Evolutionary conservation across 35 echinoderm and acorn worm species (phyloP).

Genomic region (Lytechinus variegatus): DNA sequence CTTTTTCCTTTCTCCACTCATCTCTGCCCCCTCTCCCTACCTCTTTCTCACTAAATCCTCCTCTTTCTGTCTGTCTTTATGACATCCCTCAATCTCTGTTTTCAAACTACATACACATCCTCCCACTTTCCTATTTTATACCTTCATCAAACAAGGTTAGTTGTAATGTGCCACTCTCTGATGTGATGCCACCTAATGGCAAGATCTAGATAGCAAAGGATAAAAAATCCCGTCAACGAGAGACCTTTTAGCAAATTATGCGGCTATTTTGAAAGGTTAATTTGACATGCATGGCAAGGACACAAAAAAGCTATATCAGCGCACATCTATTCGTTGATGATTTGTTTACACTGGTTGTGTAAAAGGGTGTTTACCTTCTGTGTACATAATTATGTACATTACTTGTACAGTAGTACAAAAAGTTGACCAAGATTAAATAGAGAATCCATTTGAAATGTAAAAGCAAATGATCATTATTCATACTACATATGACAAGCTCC

Average conservation of each 20-base stretch:
- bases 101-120: too few species aligned
- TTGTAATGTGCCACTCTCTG: background rate
- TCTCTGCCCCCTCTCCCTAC: background rate
- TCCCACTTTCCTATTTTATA: background rate
- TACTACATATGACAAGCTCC: too few species aligned
- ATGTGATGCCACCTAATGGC: background rate
- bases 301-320: background rate
- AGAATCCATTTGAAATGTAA: too few species aligned
- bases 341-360: background rate
- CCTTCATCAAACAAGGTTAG: background rate
- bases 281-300: background rate
- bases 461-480: too few species aligned
- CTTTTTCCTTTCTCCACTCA: background rate
- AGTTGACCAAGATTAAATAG: too few species aligned
- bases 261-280: background rate
- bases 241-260: constrained; percentile 12
- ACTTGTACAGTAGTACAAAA: too few species aligned
- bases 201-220: background rate
- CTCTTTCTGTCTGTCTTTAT: background rate
- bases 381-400: background rate
- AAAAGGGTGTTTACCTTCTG: background rate
- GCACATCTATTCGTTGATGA: background rate
- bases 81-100: too few species aligned
- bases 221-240: background rate
- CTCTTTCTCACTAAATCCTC: too few species aligned